Evolutionary conservation across 2,888 invertebrate genomes (phyloP).

Genomic region (Hecatera dysodea): DNA sequence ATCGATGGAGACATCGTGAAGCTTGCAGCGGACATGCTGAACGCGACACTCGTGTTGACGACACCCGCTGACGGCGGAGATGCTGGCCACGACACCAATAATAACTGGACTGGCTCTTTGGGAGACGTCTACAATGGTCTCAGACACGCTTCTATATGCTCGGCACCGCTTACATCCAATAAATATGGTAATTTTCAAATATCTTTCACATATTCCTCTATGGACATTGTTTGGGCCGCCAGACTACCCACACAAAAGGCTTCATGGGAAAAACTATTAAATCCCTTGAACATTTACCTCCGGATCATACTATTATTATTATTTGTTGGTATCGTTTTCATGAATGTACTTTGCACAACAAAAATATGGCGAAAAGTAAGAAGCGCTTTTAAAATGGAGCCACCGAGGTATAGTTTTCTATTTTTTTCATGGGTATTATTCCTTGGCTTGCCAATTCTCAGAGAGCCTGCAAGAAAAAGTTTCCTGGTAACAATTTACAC

Average conservation of each 20-base stretch:
- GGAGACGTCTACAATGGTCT: slow-evolving; percentile 75
- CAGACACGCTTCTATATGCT: slow-evolving; percentile 75
- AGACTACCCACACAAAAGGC: slow-evolving; percentile 70
- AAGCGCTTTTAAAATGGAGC: slow-evolving; percentile 65
- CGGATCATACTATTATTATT: slow-evolving; percentile 70
- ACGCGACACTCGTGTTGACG: slow-evolving; percentile 75
- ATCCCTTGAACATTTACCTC: slow-evolving; percentile 72
- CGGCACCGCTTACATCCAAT: slow-evolving; percentile 72
- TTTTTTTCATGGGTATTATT: slow-evolving; percentile 79
- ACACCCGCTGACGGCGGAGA: slow-evolving; percentile 67
- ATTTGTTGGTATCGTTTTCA: slow-evolving; percentile 72
- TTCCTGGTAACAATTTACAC: slow-evolving; percentile 70
- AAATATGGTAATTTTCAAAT: slow-evolving; percentile 80
- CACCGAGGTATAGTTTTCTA: slow-evolving; percentile 72
- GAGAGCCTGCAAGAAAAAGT: slow-evolving; percentile 68
- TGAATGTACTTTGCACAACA: slow-evolving; percentile 70
- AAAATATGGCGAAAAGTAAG: slow-evolving; percentile 66
- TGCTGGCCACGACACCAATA: slow-evolving; percentile 71
- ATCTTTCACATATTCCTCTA: slow-evolving; percentile 77
- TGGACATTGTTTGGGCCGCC: slow-evolving; percentile 80
- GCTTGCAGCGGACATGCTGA: slow-evolving; percentile 72
- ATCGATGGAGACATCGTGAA: slow-evolving; percentile 78
- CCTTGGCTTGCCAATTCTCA: slow-evolving; percentile 75
- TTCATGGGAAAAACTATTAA: slow-evolving; percentile 78
- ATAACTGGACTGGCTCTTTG: slow-evolving; percentile 81